Base-by-base conservation (phyloP, 2,797 vertebrate genomes). In the Ptychobarbus kaznakovi region DNA sequence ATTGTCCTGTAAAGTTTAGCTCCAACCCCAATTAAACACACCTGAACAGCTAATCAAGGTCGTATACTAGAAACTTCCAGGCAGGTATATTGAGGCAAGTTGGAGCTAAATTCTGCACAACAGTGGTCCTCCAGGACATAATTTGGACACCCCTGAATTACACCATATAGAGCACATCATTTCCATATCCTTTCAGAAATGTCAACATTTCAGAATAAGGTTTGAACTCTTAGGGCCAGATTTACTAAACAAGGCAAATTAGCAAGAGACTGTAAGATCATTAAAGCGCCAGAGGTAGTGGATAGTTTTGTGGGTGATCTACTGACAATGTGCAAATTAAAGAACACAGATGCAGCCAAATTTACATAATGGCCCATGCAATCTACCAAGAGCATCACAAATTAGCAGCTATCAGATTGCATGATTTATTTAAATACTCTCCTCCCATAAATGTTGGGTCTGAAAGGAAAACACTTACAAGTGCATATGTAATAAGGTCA, bases 271-370 rank as follows among this genome's bases (percentile, higher is more conserved):
- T 11, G 10, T 25, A 25, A 61, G 58, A 61, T 25, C n/a, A 28
- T 63, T 25, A 13, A 63, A 63, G n/a, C 4, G 0, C 28, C 61
- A 32, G 7, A 32, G 61, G 6, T 4, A 16, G 25, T 32, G 61
- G 13, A 32, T 16, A 8, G 28, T 65, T 16, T 15, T 28, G 25
- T 6, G 25, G 61, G 25, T 32, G 25, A 65, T 65, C 25, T 28
- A 65, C 61, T 65, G 25, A 65, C 61, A 65, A 65, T 63, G 58
- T 12, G n/a, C 22, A 25, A 63, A 63, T 63, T 63, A 63, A 63
- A 63, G 58, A 63, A 28, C 58, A 63, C 25, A 16, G 61, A 28
- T 15, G 61, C 13, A 65, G 25, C 61, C 63, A 65, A 63, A 63
- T 63, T 65, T 32, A 65, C 63, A 65, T 65, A 65, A 32, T 32